Base-by-base conservation (phyloP, 1,140 invertebrate species). In the Samia ricini region DNA sequence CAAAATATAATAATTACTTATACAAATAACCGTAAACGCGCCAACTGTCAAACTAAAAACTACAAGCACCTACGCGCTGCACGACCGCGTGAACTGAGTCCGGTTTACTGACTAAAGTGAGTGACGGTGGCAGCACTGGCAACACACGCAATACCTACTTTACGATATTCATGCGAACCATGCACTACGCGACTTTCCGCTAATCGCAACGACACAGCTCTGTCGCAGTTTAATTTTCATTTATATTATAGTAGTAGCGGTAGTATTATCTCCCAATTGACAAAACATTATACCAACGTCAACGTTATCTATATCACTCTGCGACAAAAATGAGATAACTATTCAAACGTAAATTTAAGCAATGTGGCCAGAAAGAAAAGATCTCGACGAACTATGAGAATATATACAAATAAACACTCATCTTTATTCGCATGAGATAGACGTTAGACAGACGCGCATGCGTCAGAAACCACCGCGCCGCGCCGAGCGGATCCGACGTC, bases 11-110 rank as follows among this genome's bases (percentile, higher is more conserved):
- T 71, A 75, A 81, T 74, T 52, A 22, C 79, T 83, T 68, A 81
- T 83, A 73, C 60, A 74, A 85, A n/a, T 49, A 59, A 89, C 86
- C 81, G 77, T 85, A 89, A 88, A 81, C 86, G 82, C 86, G 87
- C 84, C 85, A 89, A 89, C 83, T 89, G 85, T 89, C 85, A 89
- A 89, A 59, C 84, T 81, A 85, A 89, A 89, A 88, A 84, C 85
- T 88, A 88, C 85, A 84, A 89, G 87, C 87, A 89, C 85, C 87
- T 71, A 81, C 81, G 77, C 80, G 71, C 73, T 81, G 82, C 81
- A 81, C 87, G 68, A 71, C 81, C 80, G 77, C 83, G 79, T 85
- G 80, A 76, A 79, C 70, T 70, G 85, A 87, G 85, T 87, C 87
- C 84, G 85, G 79, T 87, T 77, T 82, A 72, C 81, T 85, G 85